Evolutionary conservation across 2,888 invertebrate genomes (phyloP).

Genomic region (Teleogryllus oceanicus): DNA sequence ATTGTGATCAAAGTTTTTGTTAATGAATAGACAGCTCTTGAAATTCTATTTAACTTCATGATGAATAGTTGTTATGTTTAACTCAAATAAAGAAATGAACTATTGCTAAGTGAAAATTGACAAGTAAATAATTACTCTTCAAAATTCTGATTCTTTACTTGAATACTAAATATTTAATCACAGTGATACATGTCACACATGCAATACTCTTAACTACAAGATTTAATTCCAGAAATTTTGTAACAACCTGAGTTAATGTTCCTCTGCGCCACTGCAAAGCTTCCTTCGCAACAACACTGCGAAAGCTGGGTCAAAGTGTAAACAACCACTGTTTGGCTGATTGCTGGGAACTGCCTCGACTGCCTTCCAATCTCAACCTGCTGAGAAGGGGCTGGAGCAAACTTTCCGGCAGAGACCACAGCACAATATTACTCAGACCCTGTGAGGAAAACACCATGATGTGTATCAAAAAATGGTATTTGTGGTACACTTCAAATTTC

Average conservation of each 20-base stretch:
- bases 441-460: background rate
- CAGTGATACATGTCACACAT: background rate
- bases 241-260: constrained; percentile 50
- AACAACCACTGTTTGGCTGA: constrained; percentile 69
- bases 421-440: constrained; percentile 73
- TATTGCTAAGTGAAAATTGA: too few relatives aligned
- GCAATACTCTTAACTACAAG: background rate
- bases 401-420: constrained; percentile 74
- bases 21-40: too few relatives aligned
- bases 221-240: background rate
- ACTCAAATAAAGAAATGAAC: too few relatives aligned
- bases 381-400: constrained; percentile 72
- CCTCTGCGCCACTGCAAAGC: constrained; percentile 76
- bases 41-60: too few relatives aligned
- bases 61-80: too few relatives aligned
- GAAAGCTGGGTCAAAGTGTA: constrained; percentile 69
- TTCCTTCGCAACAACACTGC: constrained; percentile 80
- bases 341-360: constrained; percentile 43
- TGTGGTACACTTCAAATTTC: too few relatives aligned
- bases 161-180: background rate
- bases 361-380: constrained; percentile 64
- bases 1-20: too few relatives aligned
- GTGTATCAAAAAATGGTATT: too few relatives aligned
- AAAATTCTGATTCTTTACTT: too few relatives aligned
- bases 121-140: too few relatives aligned